Percentiles rank a stretch among this genome's conserved stretches.
Conservation (phyloP, 2,888 invertebrate genomes). For the Lycaena phlaeas region DNA sequence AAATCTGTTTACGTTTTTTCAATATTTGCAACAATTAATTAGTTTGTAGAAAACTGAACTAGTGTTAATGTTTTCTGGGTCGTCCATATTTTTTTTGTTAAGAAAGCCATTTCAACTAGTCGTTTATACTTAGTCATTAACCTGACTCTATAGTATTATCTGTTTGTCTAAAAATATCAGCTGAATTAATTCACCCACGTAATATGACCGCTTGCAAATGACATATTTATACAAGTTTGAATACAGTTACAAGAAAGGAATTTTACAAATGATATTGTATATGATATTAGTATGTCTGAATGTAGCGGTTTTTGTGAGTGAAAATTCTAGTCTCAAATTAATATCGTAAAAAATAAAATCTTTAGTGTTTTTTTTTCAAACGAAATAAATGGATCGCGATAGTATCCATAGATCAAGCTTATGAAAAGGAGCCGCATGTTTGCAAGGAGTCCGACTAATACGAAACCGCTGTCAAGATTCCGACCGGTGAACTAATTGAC, state of each 20-base stretch:
- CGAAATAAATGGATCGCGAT: conserved; percentile 1
- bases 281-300: not conserved
- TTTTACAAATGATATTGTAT: not conserved
- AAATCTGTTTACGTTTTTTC: no score
- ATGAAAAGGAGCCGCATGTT: conserved; percentile 5
- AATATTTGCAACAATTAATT: no score
- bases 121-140: no score
- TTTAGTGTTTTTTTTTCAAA: not conserved
- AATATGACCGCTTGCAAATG: not conserved
- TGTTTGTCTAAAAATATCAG: no score
- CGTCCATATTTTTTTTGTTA: no score
- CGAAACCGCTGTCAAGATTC: conserved; percentile 20
- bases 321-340: conserved; percentile 4
- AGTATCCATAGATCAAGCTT: conserved; percentile 7
- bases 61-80: no score
- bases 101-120: no score
- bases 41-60: no score
- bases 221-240: not conserved
- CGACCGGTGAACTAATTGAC: conserved; percentile 31
- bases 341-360: not conserved
- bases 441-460: conserved; percentile 20
- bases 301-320: not conserved
- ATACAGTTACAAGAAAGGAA: not conserved
- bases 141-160: no score
- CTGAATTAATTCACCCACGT: not conserved